Evolutionary conservation across 2,113 vertebrate genomes (phyloP), one percentile per base, ranked within the genome.

Genomic region (Sterna hirundo): DNA sequence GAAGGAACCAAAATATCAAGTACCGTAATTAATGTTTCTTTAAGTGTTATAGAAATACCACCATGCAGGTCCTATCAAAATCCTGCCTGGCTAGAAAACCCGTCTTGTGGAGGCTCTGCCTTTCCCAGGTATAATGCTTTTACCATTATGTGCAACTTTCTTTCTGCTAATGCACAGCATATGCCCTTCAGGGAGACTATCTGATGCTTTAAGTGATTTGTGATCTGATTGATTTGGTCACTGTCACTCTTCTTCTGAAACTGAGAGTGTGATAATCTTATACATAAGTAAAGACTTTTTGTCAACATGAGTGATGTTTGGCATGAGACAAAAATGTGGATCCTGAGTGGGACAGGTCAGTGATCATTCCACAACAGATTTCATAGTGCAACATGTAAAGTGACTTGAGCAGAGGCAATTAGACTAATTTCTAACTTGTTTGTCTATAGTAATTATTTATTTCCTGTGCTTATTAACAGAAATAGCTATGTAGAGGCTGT

Each of bases 11-110:
- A 93, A 79, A 62, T 57, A 64, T 1, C 8, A 64, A 75, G 13
- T 64, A 34, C 6, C 1, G 0, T 49, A 52, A 34, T 29, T 40
- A 58, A 44, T 57, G 10, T 26, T 75, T 66, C 66, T 79, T n/a
- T 27, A 25, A 79, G 22, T n/a, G 14, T 40, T 79, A 32, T 13
- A 71, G 52, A 75, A 79, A 79, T 70, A 60, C 13, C 18, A 68
- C 13, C n/a, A 30, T 7, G 4, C 12, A 25, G 14, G 65, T 69
- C 40, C 13, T 52, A 19, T 30, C 19, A 74, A 83, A 72, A 79
- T 0, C 0, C n/a, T 44, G 9, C 12, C 49, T 88, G 49, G 34
- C 26, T 58, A 38, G 46, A 15, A 93, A 80, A 6, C 34, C 19
- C 1, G 0, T 62, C 46, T 46, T 70, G 20, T 34, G 32, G 46